Conservation (phyloP, 92 coral and sea anemone species). For the Parazoanthus darwini region DNA sequence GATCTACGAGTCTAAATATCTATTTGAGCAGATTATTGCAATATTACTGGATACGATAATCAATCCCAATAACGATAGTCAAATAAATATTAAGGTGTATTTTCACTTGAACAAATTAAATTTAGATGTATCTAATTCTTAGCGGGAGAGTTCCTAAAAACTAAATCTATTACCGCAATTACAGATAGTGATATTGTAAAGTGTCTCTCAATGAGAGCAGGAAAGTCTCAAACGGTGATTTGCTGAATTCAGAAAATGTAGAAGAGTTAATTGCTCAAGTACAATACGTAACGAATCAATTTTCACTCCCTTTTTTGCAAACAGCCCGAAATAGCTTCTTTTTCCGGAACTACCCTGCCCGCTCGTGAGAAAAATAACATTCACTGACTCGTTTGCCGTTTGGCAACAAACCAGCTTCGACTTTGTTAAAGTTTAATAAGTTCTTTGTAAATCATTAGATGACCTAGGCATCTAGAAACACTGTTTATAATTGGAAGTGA, state of each 20-base stretch:
- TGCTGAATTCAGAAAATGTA: background rate
- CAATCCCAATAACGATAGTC: no score
- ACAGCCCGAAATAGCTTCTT: conserved; percentile 1
- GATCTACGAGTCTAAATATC: no score
- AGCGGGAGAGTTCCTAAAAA: no score
- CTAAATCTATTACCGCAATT: background rate
- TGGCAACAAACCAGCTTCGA: background rate
- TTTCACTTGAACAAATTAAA: no score
- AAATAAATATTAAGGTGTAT: no score
- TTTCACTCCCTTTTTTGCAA: background rate
- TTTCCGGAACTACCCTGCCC: conserved; percentile 11
- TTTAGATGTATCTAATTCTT: no score
- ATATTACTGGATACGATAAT: no score
- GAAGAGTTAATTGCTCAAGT: background rate
- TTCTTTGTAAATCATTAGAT: background rate
- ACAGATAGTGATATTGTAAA: background rate
- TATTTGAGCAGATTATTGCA: no score
- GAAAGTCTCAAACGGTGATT: background rate
- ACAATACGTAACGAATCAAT: background rate
- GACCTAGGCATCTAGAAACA: background rate
- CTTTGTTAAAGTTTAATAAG: background rate
- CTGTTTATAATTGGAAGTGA: background rate
- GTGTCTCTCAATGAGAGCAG: background rate
- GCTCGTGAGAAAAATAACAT: background rate
- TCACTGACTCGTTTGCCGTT: background rate